Evolutionary conservation across 2,888 invertebrate genomes (phyloP).

Genomic region (Agonopterix subpropinquella): DNA sequence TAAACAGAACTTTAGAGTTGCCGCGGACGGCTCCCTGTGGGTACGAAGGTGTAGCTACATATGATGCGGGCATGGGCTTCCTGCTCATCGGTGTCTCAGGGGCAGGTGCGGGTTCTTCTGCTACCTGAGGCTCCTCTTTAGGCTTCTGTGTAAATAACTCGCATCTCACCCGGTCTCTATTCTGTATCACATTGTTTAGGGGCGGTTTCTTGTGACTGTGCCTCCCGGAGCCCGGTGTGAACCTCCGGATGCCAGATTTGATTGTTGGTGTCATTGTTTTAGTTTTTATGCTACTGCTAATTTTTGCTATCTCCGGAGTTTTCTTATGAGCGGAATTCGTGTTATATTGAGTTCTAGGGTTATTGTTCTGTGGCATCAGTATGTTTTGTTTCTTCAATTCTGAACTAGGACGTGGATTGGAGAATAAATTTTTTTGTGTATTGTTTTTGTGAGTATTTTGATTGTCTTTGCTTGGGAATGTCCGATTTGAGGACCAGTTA

Average conservation of each 20-base stretch:
- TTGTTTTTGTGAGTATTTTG: conserved; percentile 18
- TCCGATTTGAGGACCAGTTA: conserved; percentile 30
- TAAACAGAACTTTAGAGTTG: conserved; percentile 52
- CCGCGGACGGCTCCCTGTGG: conserved; percentile 48
- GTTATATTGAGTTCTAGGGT: conserved; percentile 19
- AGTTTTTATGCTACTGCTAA: conserved; percentile 33
- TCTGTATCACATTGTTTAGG: conserved; percentile 31
- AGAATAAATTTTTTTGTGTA: conserved; percentile 22
- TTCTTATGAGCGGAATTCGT: conserved; percentile 30
- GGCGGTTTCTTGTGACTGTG: conserved; percentile 48
- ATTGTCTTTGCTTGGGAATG: conserved; percentile 36
- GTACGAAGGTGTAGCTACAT: conserved; percentile 60
- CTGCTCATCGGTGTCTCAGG: conserved; percentile 53
- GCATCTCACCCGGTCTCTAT: conserved; percentile 56
- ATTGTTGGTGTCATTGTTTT: conserved; percentile 55
- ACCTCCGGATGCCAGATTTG: conserved; percentile 54
- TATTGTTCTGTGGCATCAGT: conserved; percentile 35
- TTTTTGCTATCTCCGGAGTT: conserved; percentile 42
- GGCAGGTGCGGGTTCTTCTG: conserved; percentile 19
- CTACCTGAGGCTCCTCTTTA: conserved; percentile 23
- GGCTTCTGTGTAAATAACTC: conserved; percentile 45
- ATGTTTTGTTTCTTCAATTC: conserved; percentile 36
- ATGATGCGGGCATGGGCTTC: conserved; percentile 39
- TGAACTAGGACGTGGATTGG: conserved; percentile 20
- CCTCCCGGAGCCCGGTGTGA: conserved; percentile 49